These are phyloP conservation scores for Notiomystis cincta DNA, from an alignment of 2,113 vertebrate genomes.

Conservation along the genomic window DNA sequence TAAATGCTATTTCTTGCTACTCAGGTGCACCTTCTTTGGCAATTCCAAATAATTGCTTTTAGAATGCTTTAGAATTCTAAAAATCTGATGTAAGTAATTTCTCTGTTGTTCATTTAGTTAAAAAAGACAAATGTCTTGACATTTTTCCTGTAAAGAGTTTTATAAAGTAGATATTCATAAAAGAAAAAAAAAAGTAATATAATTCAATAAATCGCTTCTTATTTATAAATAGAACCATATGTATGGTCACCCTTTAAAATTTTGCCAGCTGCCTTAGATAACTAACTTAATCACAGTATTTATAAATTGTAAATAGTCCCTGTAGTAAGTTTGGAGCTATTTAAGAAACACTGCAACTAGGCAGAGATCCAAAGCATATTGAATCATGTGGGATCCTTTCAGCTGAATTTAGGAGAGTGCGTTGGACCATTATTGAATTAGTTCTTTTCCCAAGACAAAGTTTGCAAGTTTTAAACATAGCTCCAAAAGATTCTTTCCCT, in stretches of 20 bases:
- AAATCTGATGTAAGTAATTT: not conserved
- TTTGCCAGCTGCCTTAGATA: slow-evolving; percentile 48
- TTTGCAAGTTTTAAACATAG: not conserved
- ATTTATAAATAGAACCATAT: slow-evolving; percentile 40
- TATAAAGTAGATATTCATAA: not conserved
- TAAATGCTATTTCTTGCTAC: not conserved
- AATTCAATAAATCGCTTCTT: not conserved
- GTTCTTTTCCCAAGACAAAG: not conserved
- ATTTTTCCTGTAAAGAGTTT: not conserved
- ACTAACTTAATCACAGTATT: slow-evolving; percentile 32
- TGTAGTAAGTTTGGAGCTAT: slow-evolving; percentile 16
- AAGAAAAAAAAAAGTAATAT: not conserved
- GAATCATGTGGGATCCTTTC: slow-evolving; percentile 4
- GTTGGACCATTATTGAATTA: not conserved
- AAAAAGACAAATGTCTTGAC: not conserved
- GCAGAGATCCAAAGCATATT: slow-evolving; percentile 28
- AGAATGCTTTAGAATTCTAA: not conserved
- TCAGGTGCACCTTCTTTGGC: not conserved
- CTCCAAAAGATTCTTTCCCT: slow-evolving; percentile 16
- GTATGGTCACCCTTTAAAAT: slow-evolving; percentile 9
- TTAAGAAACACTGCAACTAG: slow-evolving; percentile 24
- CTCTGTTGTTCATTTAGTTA: not conserved
- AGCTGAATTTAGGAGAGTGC: not conserved
- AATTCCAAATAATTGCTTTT: not conserved
- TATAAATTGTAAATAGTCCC: slow-evolving; percentile 21